These are phyloP conservation scores for Gallinago nigripennis DNA, from an alignment of 2,797 vertebrate species.

Conservation along the genomic window DNA sequence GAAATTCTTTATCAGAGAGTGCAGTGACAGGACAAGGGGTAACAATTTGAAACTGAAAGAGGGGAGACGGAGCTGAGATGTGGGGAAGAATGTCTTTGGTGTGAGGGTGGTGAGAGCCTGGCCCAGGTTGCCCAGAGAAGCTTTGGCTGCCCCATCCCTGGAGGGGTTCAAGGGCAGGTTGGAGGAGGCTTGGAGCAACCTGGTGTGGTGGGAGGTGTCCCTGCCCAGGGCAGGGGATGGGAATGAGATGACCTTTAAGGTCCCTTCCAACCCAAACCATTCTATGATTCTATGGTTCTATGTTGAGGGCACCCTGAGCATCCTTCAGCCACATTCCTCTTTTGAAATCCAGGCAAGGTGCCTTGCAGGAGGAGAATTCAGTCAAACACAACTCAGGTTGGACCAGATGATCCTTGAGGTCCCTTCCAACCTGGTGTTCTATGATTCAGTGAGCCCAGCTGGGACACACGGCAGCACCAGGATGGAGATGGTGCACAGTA, in stretches of 20 bases:
- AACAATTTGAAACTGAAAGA: background rate
- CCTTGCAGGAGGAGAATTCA: background rate
- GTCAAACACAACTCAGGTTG: background rate
- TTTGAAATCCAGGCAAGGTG: background rate
- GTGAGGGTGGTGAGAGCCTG: background rate
- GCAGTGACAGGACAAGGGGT: background rate
- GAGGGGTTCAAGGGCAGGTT: background rate
- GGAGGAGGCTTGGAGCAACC: background rate
- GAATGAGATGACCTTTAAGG: background rate
- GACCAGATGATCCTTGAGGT: background rate
- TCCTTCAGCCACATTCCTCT: background rate
- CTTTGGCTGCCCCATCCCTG: background rate
- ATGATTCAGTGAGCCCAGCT: background rate
- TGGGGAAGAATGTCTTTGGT: background rate
- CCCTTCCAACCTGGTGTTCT: background rate
- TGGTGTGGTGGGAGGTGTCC: background rate
- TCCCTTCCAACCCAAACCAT: background rate
- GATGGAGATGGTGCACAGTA: rapidly evolving
- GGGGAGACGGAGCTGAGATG: background rate
- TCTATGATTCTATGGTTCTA: background rate
- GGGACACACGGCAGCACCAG: rapidly evolving
- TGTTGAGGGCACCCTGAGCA: background rate
- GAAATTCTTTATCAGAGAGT: background rate
- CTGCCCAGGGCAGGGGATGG: background rate
- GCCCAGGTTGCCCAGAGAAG: background rate